A percentile compares a stretch with the other conserved stretches of the same genome.
These are phyloP conservation scores for Drosophila gunungcola DNA, from an alignment of 1,140 invertebrate species.

Conservation along the genomic window DNA sequence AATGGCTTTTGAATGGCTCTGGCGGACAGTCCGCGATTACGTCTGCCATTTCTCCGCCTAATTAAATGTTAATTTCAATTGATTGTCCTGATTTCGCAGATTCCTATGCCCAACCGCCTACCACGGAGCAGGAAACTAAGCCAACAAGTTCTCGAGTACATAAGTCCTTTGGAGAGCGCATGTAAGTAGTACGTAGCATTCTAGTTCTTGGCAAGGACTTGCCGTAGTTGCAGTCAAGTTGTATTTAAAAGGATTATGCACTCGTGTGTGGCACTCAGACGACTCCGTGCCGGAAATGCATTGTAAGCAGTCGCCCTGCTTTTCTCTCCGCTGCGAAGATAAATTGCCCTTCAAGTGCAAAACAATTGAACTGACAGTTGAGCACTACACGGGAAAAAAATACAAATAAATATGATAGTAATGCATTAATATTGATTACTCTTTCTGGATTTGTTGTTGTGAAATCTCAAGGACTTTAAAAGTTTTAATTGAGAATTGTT, in stretches of 20 bases:
- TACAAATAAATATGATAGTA: background rate
- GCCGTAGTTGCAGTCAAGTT: slow-evolving; percentile 56
- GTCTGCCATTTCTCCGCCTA: slow-evolving; percentile 58
- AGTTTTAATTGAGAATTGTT: too few relatives aligned
- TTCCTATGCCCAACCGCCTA: background rate
- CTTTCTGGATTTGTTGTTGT: too few relatives aligned
- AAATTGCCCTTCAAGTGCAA: slow-evolving; percentile 74
- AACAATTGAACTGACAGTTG: slow-evolving; percentile 71
- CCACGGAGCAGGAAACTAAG: slow-evolving; percentile 14
- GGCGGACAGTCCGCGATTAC: slow-evolving; percentile 47
- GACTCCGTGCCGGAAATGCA: slow-evolving; percentile 61
- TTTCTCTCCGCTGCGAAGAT: slow-evolving; percentile 54
- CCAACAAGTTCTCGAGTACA: slow-evolving; percentile 30
- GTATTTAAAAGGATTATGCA: slow-evolving; percentile 80
- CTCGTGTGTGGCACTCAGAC: slow-evolving; percentile 62
- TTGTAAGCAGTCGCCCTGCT: slow-evolving; percentile 66
- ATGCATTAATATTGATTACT: too few relatives aligned
- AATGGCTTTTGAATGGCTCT: slow-evolving; percentile 61
- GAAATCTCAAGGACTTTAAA: too few relatives aligned
- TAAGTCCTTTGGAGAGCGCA: slow-evolving; percentile 22
- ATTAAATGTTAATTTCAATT: slow-evolving; percentile 80
- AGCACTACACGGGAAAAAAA: slow-evolving; percentile 15
- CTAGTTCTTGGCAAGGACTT: slow-evolving; percentile 45
- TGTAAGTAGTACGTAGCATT: slow-evolving; percentile 4
- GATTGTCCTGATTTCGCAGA: slow-evolving; percentile 54